A percentile compares a stretch with the other conserved stretches of the same genome.
These are phyloP conservation scores for Lydus trimaculatus DNA, from an alignment of 2,888 invertebrate genomes.

Conservation along the genomic window DNA sequence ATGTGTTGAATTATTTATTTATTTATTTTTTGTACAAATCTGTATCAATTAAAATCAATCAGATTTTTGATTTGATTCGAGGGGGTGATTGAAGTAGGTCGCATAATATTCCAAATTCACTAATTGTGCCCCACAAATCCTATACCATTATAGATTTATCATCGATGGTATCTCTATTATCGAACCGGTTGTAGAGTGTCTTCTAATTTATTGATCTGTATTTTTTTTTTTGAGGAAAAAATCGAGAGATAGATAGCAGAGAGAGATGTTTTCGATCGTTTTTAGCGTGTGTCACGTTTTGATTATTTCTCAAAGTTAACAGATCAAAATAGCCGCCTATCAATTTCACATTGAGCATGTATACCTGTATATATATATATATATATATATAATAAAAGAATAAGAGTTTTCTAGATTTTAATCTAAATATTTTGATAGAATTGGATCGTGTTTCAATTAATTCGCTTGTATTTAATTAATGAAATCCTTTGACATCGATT, in stretches of 20 bases:
- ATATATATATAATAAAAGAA: background rate
- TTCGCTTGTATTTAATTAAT: background rate
- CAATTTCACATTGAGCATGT: conserved; percentile 30
- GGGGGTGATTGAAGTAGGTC: background rate
- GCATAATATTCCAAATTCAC: background rate
- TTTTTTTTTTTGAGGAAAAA: background rate
- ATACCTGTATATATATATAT: too few relatives aligned
- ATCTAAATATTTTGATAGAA: conserved; percentile 2
- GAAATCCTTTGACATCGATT: background rate
- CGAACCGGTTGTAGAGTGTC: background rate
- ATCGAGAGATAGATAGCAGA: too few relatives aligned
- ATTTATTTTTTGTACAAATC: background rate
- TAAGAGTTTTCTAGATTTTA: background rate
- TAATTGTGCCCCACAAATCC: background rate
- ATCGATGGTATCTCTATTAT: background rate
- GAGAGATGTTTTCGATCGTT: background rate
- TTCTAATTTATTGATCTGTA: too few relatives aligned
- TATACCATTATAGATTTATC: background rate
- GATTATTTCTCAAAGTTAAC: conserved; percentile 20
- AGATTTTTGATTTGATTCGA: background rate
- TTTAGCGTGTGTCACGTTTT: conserved; percentile 31
- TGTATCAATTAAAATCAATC: background rate
- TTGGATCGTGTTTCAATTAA: conserved; percentile 2
- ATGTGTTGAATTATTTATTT: background rate
- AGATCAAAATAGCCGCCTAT: conserved; percentile 31